Evolutionary conservation across 2,113 vertebrate genomes (phyloP).

Genomic region (Lampris megalopsis): DNA sequence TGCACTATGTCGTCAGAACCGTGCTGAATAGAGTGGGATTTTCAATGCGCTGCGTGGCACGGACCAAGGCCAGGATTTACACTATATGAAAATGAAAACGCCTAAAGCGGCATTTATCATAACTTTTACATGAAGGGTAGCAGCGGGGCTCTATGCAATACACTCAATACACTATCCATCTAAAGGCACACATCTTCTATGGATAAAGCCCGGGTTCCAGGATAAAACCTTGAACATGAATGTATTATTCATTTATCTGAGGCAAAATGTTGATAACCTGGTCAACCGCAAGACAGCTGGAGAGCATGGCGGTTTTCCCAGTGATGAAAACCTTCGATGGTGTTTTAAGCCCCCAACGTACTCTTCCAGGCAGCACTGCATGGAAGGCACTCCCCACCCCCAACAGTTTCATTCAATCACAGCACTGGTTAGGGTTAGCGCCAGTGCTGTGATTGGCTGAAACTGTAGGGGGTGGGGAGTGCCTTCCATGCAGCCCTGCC

Average conservation of each 20-base stretch:
- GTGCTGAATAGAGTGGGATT: not conserved
- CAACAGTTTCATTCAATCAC: too few relatives aligned
- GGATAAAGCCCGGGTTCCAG: constrained; percentile 58
- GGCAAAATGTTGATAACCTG: constrained; percentile 72
- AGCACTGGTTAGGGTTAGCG: too few relatives aligned
- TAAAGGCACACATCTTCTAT: constrained; percentile 20
- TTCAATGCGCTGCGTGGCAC: not conserved
- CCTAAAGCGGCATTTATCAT: constrained; percentile 41
- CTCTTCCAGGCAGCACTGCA: too few relatives aligned
- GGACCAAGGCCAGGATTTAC: constrained; percentile 15
- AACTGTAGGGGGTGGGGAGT: too few relatives aligned
- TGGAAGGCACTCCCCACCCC: too few relatives aligned
- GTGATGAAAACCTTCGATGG: constrained; percentile 55
- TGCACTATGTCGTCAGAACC: not conserved
- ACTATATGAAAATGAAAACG: constrained; percentile 1
- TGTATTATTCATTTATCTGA: constrained; percentile 75
- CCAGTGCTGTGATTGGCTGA: too few relatives aligned
- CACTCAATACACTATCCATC: constrained; percentile 14
- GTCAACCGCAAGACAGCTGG: constrained; percentile 66
- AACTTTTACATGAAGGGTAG: constrained; percentile 59
- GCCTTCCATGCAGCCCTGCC: too few relatives aligned
- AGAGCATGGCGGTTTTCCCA: constrained; percentile 69
- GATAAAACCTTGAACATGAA: constrained; percentile 53
- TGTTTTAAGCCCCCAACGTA: too few relatives aligned
- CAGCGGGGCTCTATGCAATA: constrained; percentile 9